Evolutionary conservation across 2,797 vertebrate genomes (phyloP).

Genomic region (Xenops minutus): DNA sequence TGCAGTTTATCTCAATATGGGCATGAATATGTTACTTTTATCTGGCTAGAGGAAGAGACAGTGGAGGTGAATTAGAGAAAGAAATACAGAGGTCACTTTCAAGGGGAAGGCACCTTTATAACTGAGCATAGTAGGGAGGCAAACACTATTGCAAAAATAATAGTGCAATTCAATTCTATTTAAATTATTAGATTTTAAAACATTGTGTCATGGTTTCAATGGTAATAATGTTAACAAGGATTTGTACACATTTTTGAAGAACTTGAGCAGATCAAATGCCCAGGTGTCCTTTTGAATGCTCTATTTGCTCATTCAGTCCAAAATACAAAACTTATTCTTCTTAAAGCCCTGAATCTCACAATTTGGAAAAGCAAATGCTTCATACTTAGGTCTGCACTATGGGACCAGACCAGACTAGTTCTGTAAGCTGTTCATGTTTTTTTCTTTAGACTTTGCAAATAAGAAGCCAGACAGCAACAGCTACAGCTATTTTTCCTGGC

Average conservation of each 20-base stretch:
- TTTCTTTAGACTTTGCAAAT: neutral
- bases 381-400: neutral
- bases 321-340: neutral
- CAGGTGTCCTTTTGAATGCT: neutral
- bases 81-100: neutral
- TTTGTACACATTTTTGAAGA: neutral
- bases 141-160: neutral
- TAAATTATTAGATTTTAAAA: neutral
- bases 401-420: neutral
- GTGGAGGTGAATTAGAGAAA: neutral
- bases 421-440: neutral
- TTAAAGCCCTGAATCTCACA: neutral
- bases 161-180: neutral
- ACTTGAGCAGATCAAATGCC: neutral
- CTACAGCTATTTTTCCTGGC: neutral
- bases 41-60: neutral
- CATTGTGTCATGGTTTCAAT: neutral
- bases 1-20: neutral
- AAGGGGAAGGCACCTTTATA: neutral
- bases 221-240: neutral
- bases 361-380: neutral
- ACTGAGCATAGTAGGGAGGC: neutral
- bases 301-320: neutral
- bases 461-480: neutral
- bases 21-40: neutral